These are phyloP conservation scores for Alcedo atthis DNA, from an alignment of 2,797 vertebrate genomes.

Conservation along the genomic window DNA sequence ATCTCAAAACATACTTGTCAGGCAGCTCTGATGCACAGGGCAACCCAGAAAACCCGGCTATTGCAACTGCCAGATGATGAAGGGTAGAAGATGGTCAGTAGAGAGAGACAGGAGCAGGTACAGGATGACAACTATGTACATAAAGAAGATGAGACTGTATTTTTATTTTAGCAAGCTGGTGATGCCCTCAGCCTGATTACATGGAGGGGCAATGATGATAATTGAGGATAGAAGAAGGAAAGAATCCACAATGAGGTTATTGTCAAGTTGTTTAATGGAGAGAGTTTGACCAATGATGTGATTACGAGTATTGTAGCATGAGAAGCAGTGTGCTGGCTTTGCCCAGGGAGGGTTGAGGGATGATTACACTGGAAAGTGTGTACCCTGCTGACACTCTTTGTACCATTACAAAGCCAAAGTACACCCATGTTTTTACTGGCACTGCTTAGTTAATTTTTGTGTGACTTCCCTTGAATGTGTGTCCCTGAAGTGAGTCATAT, in stretches of 20 bases:
- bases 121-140: neutral
- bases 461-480: conserved; percentile 15
- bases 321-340: neutral
- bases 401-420: conserved; percentile 24
- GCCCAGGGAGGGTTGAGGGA: neutral
- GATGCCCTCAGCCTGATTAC: neutral
- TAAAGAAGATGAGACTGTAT: neutral
- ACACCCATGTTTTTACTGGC: conserved; percentile 65
- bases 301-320: neutral
- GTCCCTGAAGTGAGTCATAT: conserved; percentile 48
- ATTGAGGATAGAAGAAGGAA: neutral
- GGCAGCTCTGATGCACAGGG: neutral
- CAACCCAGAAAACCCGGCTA: rapidly evolving
- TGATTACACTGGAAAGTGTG: neutral
- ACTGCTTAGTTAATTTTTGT: conserved; percentile 25
- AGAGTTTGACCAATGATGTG: neutral
- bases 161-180: neutral
- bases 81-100: neutral
- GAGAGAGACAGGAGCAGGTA: neutral
- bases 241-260: neutral
- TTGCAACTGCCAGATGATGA: neutral
- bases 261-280: neutral
- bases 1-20: rapidly evolving
- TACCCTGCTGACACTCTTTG: neutral
- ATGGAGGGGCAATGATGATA: rapidly evolving